phyloP scores from a whole-genome alignment of 2,888 invertebrate species.

The Rhaphigaster nebulosa region DNA sequence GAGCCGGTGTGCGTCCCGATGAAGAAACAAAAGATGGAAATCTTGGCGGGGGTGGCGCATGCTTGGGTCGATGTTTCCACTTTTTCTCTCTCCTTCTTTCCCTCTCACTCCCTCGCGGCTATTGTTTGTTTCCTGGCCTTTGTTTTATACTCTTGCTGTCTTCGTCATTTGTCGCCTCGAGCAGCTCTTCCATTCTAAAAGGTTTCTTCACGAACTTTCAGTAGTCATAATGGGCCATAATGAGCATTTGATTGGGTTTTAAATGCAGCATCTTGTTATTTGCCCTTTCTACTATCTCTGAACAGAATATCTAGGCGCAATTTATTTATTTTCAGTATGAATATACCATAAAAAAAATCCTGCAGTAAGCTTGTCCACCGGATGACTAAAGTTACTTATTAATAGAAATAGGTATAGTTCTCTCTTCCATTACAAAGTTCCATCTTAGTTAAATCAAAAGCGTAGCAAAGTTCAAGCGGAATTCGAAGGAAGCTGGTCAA shows the following conservation, averaged over 20 bases:
- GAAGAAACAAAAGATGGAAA: slow-evolving; percentile 60
- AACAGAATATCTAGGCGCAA: too few relatives aligned
- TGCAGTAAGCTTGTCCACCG: too few relatives aligned
- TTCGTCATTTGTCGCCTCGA: slow-evolving; percentile 1
- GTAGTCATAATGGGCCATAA: neutral
- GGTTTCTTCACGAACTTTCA: neutral
- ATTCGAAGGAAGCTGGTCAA: too few relatives aligned
- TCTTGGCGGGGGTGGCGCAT: slow-evolving; percentile 55
- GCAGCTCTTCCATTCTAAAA: neutral
- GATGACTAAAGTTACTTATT: too few relatives aligned
- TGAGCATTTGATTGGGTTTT: neutral
- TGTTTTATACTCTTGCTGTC: slow-evolving; percentile 43
- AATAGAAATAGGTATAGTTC: too few relatives aligned
- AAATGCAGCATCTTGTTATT: too few relatives aligned
- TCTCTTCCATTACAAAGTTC: too few relatives aligned
- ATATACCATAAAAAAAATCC: too few relatives aligned
- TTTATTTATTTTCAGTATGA: too few relatives aligned
- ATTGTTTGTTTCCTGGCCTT: slow-evolving; percentile 47
- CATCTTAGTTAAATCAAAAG: too few relatives aligned
- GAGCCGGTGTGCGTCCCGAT: neutral
- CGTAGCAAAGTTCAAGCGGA: too few relatives aligned
- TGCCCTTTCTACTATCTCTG: too few relatives aligned
- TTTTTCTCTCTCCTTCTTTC: slow-evolving; percentile 32
- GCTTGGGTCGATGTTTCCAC: slow-evolving; percentile 57
- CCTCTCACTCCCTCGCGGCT: slow-evolving; percentile 10